Base-by-base conservation (phyloP, 1,140 invertebrate genomes). In the Andrena cerasifolii region DNA sequence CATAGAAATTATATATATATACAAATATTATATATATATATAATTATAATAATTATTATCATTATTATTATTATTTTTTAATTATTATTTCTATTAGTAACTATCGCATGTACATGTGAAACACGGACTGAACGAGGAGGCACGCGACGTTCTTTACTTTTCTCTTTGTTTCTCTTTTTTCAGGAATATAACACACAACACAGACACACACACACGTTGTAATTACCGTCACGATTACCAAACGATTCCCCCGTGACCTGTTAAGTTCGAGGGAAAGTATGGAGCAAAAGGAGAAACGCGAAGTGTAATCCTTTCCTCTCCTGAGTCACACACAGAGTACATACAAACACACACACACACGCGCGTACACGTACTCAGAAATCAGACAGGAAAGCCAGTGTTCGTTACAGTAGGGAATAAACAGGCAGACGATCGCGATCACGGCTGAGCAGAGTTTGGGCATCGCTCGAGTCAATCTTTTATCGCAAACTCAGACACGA, bases 361-460 rank as follows among this genome's bases (percentile, higher is more conserved):
- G 49, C 8, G 14, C 26, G 7, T 2, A 63, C 40, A 47, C 14
- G 18, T n/a, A 24, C 14, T 16, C 51, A 45, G 33, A 21, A 84
- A 74, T 82, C 76, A 84, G 75, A 61, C 33, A 43, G 77, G 80
- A 83, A 80, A 86, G 87, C 86, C 88, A 85, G 85, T 88, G 85
- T 88, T 89, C 83, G 87, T 89, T 88, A 79, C 80, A 83, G 84
- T 86, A 86, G 61, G 56, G 3, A 73, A 67, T 84, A 83, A 73
- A 85, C 86, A 84, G 80, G 81, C 85, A 87, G 63, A 88, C 82
- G 83, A 83, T 86, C 78, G 76, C 80, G 59, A 53, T 58, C 10
- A 33, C 16, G n/a, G n/a, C 12, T 24, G 24, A 21, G 26, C n/a
- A 0, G 49, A 21, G 36, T 40, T 40, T 10, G 36, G 10, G 36